A percentile compares a stretch with the other conserved stretches of the same genome.
These are phyloP conservation scores for Erpetoichthys calabaricus DNA, from an alignment of 2,797 vertebrate species.

Conservation along the genomic window DNA sequence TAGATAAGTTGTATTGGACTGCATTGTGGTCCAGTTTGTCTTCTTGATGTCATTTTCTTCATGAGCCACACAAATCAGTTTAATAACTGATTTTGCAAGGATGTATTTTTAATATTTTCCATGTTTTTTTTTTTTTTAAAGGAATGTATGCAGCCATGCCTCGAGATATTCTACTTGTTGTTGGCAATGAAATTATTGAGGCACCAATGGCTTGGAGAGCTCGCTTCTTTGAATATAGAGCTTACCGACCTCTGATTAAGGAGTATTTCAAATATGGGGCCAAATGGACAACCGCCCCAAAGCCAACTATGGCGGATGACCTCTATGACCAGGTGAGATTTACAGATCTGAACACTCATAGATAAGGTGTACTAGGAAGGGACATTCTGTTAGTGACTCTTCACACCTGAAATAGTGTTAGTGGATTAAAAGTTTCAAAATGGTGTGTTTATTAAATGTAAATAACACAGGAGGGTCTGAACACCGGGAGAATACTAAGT, in stretches of 20 bases:
- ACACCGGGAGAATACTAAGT: too few relatives aligned
- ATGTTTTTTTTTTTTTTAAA: slow-evolving; percentile 24
- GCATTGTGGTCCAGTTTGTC: too few relatives aligned
- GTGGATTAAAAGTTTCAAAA: too few relatives aligned
- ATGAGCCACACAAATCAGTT: too few relatives aligned
- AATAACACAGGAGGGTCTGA: too few relatives aligned
- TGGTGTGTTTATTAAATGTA: background rate
- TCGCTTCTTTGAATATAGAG: slow-evolving; percentile 94
- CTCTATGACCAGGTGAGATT: slow-evolving; percentile 80
- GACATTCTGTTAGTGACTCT: too few relatives aligned
- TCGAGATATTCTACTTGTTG: slow-evolving; percentile 86
- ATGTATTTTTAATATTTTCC: too few relatives aligned
- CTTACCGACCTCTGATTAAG: slow-evolving; percentile 86
- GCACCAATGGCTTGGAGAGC: slow-evolving; percentile 97
- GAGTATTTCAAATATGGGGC: slow-evolving; percentile 88
- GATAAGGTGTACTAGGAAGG: background rate
- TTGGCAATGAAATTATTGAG: slow-evolving; percentile 96
- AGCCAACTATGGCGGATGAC: slow-evolving; percentile 86
- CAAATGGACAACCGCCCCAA: slow-evolving; percentile 95
- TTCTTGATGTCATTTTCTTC: too few relatives aligned
- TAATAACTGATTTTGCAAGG: too few relatives aligned
- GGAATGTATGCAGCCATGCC: slow-evolving; percentile 96
- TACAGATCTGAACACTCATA: background rate
- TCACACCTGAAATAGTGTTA: too few relatives aligned
- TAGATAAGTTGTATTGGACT: too few relatives aligned